A percentile compares a stretch with the other conserved stretches of the same genome.
phyloP scores from a whole-genome alignment of 2,113 vertebrate genomes.

The Opisthocomus hoazin region DNA sequence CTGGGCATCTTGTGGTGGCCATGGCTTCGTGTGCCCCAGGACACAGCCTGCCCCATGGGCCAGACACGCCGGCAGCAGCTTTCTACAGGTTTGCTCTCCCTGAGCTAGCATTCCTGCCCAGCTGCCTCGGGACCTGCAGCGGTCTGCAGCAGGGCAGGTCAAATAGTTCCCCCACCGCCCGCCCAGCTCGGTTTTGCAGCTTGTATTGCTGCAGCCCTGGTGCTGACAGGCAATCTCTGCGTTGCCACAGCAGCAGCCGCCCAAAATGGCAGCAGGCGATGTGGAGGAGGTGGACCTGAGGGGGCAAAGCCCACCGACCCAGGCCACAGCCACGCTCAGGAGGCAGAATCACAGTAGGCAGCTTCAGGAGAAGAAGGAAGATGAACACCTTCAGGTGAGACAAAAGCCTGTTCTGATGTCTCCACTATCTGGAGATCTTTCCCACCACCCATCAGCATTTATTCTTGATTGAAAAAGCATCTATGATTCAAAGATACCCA shows the following conservation, averaged over 20 bases:
- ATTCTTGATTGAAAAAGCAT: not conserved
- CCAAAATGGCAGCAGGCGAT: fast-evolving
- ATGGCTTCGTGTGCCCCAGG: fast-evolving
- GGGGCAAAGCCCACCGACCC: not conserved
- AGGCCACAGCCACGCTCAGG: not conserved
- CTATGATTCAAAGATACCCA: not conserved
- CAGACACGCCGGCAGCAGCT: not conserved
- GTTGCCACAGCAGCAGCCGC: not conserved
- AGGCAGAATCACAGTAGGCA: not conserved
- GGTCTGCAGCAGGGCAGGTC: not conserved
- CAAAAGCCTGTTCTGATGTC: not conserved
- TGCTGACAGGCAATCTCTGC: not conserved
- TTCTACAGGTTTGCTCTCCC: not conserved
- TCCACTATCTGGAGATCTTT: not conserved
- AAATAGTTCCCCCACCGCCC: not conserved
- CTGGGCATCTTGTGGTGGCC: not conserved
- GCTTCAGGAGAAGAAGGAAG: not conserved
- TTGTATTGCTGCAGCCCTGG: not conserved
- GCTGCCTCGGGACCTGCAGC: not conserved
- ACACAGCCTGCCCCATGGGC: not conserved
- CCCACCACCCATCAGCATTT: not conserved
- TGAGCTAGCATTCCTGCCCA: not conserved
- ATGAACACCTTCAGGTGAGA: not conserved
- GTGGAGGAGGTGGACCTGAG: not conserved
- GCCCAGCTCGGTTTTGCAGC: not conserved